phyloP scores from a whole-genome alignment of 2,888 invertebrate species.

The Cryptus armator region DNA sequence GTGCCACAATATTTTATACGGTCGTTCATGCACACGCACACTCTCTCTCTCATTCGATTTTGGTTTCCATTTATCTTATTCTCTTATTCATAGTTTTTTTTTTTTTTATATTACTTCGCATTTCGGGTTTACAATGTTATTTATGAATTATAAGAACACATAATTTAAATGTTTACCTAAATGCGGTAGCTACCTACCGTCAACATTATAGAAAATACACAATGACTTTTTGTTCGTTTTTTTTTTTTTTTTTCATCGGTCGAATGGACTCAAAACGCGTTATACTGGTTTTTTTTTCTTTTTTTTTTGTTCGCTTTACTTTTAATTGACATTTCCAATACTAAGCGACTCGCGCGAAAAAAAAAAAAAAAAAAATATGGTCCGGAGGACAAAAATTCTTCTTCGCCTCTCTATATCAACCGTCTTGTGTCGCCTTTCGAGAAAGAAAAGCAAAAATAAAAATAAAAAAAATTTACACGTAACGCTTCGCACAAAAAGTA shows the following conservation, averaged over 20 bases:
- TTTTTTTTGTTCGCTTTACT: slow-evolving; percentile 55
- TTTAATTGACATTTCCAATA: slow-evolving; percentile 80
- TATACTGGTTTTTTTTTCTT: slow-evolving; percentile 42
- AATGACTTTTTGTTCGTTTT: slow-evolving; percentile 69
- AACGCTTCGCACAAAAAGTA: slow-evolving; percentile 35
- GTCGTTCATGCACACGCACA: slow-evolving; percentile 32
- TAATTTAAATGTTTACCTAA: slow-evolving; percentile 74
- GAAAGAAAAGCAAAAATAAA: slow-evolving; percentile 22
- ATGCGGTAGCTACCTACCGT: slow-evolving; percentile 75
- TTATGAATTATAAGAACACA: slow-evolving; percentile 79
- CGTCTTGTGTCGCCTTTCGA: slow-evolving; percentile 31
- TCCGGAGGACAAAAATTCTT: slow-evolving; percentile 7
- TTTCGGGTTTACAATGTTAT: slow-evolving; percentile 71
- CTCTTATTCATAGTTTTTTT: slow-evolving; percentile 39
- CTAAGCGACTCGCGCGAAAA: slow-evolving; percentile 71
- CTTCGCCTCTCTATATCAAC: background rate
- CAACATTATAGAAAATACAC: slow-evolving; percentile 80
- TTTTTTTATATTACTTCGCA: slow-evolving; percentile 53
- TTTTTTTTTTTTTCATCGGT: slow-evolving; percentile 42
- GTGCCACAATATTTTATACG: slow-evolving; percentile 49
- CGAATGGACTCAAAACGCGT: slow-evolving; percentile 49
- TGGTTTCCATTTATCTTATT: slow-evolving; percentile 34
- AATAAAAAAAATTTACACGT: background rate
- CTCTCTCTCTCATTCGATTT: slow-evolving; percentile 31
- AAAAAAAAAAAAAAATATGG: slow-evolving; percentile 49